Conservation (phyloP, 1,140 invertebrate species). For the Sarcophaga peregrina region DNA sequence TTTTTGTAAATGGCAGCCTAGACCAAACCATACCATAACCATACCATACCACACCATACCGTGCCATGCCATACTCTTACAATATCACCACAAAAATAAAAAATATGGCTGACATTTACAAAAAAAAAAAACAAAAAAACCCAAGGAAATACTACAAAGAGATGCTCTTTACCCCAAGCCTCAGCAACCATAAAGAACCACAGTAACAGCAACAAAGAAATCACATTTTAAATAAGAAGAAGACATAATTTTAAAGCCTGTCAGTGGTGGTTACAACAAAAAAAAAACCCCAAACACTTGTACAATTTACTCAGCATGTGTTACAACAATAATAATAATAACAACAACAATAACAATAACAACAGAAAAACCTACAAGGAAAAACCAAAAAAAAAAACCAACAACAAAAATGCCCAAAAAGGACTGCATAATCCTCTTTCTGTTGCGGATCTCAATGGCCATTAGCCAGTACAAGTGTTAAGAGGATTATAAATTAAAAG, state of each 20-base stretch:
- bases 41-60: too few relatives aligned
- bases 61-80: too few relatives aligned
- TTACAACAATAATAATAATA: neutral
- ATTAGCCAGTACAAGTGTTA: neutral
- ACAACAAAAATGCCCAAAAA: neutral
- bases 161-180: too few relatives aligned
- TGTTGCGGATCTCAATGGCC: too few relatives aligned
- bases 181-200: too few relatives aligned
- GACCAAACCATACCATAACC: neutral
- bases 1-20: slow-evolving; percentile 22
- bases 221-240: neutral
- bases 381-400: neutral
- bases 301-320: slow-evolving; percentile 14
- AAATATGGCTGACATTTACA: too few relatives aligned
- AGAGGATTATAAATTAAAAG: neutral
- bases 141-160: too few relatives aligned
- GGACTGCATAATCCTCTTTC: neutral
- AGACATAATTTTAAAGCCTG: slow-evolving; percentile 23
- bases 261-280: neutral
- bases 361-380: neutral
- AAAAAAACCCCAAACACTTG: neutral
- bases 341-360: neutral
- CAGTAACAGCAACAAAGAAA: neutral
- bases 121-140: too few relatives aligned
- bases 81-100: too few relatives aligned